Percentiles rank a stretch among this genome's conserved stretches.
Conservation (phyloP, 2,113 vertebrate genomes). For the Pteronura brasiliensis region DNA sequence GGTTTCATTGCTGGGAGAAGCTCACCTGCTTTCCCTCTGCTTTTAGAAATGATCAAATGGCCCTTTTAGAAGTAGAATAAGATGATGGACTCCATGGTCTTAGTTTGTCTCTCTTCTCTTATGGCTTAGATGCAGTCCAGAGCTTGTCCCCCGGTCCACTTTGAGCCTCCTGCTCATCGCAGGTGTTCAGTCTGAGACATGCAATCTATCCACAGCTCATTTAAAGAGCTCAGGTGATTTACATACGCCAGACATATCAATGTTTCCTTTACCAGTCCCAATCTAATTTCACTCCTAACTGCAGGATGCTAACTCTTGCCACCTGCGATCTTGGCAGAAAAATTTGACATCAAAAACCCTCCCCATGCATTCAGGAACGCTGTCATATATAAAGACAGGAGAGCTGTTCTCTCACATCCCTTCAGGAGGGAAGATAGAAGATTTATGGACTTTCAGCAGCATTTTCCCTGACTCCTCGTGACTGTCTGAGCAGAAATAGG, state of each 20-base stretch:
- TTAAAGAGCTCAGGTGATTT: background rate
- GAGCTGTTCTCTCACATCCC: background rate
- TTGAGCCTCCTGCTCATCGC: background rate
- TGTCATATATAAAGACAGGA: background rate
- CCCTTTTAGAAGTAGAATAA: background rate
- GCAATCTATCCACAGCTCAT: background rate
- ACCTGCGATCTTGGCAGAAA: background rate
- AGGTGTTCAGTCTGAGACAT: background rate
- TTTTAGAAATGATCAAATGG: background rate
- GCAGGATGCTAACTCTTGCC: background rate
- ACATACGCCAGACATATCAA: background rate
- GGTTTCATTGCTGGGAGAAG: background rate
- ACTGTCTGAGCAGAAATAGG: constrained; percentile 16
- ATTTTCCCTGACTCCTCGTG: constrained; percentile 19
- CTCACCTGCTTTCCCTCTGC: background rate
- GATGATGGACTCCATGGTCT: background rate
- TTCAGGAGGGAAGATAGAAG: background rate
- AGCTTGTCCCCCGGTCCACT: background rate
- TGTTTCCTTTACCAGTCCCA: background rate
- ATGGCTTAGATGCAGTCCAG: background rate
- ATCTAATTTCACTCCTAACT: background rate
- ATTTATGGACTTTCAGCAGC: constrained; percentile 17
- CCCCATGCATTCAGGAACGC: background rate
- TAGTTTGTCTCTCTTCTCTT: background rate
- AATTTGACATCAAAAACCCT: background rate